These are phyloP conservation scores for Myxocyprinus asiaticus DNA, from an alignment of 2,113 vertebrate genomes.

Conservation along the genomic window DNA sequence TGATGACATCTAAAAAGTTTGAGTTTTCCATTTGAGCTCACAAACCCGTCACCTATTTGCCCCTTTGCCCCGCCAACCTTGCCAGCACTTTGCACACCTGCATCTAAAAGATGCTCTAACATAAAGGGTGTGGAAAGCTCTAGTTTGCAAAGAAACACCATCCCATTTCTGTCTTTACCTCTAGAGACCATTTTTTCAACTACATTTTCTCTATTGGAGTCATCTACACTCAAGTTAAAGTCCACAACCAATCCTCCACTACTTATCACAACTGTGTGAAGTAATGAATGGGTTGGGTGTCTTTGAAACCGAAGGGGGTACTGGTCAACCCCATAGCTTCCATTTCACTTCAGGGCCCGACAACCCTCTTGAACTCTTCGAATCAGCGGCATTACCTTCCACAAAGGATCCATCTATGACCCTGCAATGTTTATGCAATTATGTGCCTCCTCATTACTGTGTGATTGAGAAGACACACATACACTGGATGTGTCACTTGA, in stretches of 20 bases:
- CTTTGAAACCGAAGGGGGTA: slow-evolving; percentile 66
- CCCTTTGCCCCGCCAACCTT: slow-evolving; percentile 72
- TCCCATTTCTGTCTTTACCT: slow-evolving; percentile 51
- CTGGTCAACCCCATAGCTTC: slow-evolving; percentile 71
- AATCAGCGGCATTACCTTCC: slow-evolving; percentile 68
- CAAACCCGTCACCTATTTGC: slow-evolving; percentile 76
- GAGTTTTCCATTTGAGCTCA: slow-evolving; percentile 76
- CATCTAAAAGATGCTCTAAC: slow-evolving; percentile 71
- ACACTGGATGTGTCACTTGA: background rate
- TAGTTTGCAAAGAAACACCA: slow-evolving; percentile 77
- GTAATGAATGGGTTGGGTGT: slow-evolving; percentile 59
- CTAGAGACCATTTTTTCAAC: slow-evolving; percentile 70
- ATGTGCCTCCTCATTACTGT: background rate
- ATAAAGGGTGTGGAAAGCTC: slow-evolving; percentile 76
- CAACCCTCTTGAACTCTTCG: slow-evolving; percentile 67
- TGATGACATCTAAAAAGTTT: slow-evolving; percentile 71
- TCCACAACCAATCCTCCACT: slow-evolving; percentile 69
- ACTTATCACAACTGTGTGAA: slow-evolving; percentile 69
- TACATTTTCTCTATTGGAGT: slow-evolving; percentile 65
- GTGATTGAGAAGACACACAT: background rate
- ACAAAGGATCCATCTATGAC: slow-evolving; percentile 74
- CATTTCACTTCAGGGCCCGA: slow-evolving; percentile 58
- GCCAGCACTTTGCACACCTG: slow-evolving; percentile 73
- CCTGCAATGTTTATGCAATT: no score
- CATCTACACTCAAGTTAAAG: slow-evolving; percentile 68